Evolutionary conservation across 2,797 vertebrate species (phyloP).

Genomic region (Potorous gilbertii): DNA sequence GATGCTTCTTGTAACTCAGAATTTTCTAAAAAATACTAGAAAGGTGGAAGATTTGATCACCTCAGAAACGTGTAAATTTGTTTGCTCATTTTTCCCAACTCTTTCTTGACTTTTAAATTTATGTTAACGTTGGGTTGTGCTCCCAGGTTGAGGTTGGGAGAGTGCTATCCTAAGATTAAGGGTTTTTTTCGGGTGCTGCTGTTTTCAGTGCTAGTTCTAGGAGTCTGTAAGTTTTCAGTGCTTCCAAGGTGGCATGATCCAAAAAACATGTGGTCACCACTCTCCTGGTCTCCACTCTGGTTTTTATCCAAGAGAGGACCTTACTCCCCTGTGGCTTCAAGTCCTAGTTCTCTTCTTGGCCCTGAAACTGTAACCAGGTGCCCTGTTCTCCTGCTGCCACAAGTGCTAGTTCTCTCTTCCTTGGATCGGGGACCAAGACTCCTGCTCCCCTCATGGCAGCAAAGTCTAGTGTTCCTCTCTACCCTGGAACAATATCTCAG

Average conservation of each 20-base stretch:
- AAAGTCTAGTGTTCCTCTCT: neutral
- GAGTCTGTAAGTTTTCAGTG: neutral
- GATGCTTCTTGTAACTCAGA: too few species aligned
- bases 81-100: neutral
- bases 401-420: neutral
- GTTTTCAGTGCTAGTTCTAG: neutral
- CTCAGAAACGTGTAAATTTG: too few species aligned
- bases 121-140: neutral
- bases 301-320: too few species aligned
- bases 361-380: neutral
- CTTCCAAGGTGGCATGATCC: neutral
- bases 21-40: too few species aligned
- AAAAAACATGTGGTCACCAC: neutral
- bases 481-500: neutral
- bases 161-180: neutral
- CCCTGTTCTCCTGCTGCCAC: too few species aligned
- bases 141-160: neutral
- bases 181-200: neutral
- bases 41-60: too few species aligned
- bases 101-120: neutral
- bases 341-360: neutral
- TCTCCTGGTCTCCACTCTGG: too few species aligned
- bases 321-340: neutral
- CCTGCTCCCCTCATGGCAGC: neutral
- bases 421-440: neutral